phyloP scores from a whole-genome alignment of 2,888 invertebrate species.

The Aleiodes alternator region DNA sequence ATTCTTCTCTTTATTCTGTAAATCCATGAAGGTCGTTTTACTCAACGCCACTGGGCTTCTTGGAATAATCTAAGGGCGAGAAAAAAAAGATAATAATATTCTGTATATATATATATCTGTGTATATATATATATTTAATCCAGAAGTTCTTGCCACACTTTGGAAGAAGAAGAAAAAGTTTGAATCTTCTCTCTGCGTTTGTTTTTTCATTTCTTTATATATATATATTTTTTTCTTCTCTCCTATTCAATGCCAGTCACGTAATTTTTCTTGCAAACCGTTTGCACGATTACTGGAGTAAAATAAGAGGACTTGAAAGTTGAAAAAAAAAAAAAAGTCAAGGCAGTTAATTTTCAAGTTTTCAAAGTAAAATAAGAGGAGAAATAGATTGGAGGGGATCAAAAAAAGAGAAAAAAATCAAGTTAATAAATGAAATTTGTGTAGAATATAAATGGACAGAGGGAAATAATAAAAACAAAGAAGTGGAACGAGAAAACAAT shows the following conservation, averaged over 20 bases:
- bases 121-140: constrained; percentile 1
- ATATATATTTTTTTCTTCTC: neutral
- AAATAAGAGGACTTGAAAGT: constrained; percentile 15
- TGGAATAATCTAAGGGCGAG: neutral
- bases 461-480: neutral
- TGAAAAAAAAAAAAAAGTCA: constrained; percentile 30
- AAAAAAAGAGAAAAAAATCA: neutral
- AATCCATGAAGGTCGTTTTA: constrained; percentile 16
- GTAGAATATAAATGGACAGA: neutral
- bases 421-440: neutral
- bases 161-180: neutral
- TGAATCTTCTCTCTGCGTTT: constrained; percentile 6
- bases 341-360: constrained; percentile 36
- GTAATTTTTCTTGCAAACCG: constrained; percentile 34
- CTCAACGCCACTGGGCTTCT: neutral
- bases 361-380: constrained; percentile 9
- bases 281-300: constrained; percentile 36
- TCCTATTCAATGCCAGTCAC: constrained; percentile 26
- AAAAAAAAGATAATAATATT: neutral
- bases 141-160: constrained; percentile 21
- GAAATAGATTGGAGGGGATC: neutral
- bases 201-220: neutral
- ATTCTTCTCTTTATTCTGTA: neutral
- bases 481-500: constrained; percentile 6
- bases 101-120: neutral